A percentile compares a stretch with the other conserved stretches of the same genome.
Evolutionary conservation across 2,888 invertebrate species (phyloP).

Genomic region (Bellardia pandia): DNA sequence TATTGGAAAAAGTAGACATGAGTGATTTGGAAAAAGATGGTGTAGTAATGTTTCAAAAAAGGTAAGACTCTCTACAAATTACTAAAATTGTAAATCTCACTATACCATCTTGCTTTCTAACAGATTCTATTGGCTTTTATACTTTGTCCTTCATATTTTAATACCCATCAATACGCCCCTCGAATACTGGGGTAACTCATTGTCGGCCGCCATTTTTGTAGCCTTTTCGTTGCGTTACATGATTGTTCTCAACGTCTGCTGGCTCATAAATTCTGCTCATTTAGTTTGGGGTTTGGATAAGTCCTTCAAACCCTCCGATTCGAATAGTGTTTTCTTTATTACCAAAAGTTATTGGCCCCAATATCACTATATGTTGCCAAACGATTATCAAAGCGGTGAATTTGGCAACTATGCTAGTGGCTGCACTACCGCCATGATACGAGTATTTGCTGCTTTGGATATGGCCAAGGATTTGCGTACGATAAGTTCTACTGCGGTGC

Average conservation of each 20-base stretch:
- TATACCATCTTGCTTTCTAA: neutral
- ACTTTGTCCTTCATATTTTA: slow-evolving; percentile 87
- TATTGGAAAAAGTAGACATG: slow-evolving; percentile 90
- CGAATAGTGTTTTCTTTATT: slow-evolving; percentile 90
- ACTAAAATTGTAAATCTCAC: neutral
- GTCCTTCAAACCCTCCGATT: slow-evolving; percentile 89
- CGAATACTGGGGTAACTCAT: slow-evolving; percentile 91
- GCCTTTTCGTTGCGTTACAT: slow-evolving; percentile 89
- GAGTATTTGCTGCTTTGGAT: slow-evolving; percentile 89
- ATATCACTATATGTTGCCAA: slow-evolving; percentile 91
- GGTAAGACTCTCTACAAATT: slow-evolving; percentile 84
- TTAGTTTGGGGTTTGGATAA: slow-evolving; percentile 90
- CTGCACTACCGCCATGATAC: slow-evolving; percentile 88
- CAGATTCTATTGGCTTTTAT: slow-evolving; percentile 90
- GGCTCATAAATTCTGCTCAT: slow-evolving; percentile 90
- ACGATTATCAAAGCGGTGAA: slow-evolving; percentile 93
- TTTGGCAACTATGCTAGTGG: slow-evolving; percentile 90
- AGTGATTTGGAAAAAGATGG: slow-evolving; percentile 91
- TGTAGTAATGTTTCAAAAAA: slow-evolving; percentile 92
- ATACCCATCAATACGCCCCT: slow-evolving; percentile 91
- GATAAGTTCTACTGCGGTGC: slow-evolving; percentile 87
- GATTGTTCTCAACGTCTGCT: slow-evolving; percentile 87
- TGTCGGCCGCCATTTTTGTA: slow-evolving; percentile 87
- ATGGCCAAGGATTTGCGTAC: slow-evolving; percentile 88
- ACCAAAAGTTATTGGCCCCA: slow-evolving; percentile 91